These are phyloP conservation scores for Pogona vitticeps DNA, from an alignment of 2,113 vertebrate genomes.

Conservation along the genomic window DNA sequence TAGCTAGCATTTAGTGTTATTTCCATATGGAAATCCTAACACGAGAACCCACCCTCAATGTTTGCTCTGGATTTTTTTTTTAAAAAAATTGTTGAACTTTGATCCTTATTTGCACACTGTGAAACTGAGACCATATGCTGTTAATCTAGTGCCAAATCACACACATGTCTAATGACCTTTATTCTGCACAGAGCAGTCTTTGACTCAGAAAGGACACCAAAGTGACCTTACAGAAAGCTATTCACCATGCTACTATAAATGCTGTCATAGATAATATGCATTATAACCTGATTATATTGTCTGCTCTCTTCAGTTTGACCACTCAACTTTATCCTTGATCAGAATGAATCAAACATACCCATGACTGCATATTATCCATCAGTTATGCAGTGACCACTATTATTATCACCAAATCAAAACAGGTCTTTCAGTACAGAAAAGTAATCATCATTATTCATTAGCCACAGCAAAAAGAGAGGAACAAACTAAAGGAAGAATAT, in stretches of 20 bases:
- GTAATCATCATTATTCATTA: neutral
- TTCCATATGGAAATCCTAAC: neutral
- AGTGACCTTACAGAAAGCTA: neutral
- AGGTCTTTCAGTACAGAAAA: neutral
- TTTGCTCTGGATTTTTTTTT: neutral
- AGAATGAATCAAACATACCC: neutral
- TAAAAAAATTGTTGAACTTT: neutral
- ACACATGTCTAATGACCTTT: neutral
- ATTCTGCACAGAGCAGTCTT: neutral
- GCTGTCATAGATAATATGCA: too few species aligned
- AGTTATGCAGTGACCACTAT: neutral
- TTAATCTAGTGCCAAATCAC: neutral
- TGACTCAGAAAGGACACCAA: neutral
- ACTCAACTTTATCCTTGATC: neutral
- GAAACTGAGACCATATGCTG: neutral
- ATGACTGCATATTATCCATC: neutral
- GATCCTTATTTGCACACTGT: neutral
- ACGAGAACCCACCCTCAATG: neutral
- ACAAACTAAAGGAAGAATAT: constrained; percentile 50
- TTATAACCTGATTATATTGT: neutral
- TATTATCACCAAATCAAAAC: neutral
- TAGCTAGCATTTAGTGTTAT: neutral
- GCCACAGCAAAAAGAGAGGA: constrained; percentile 7
- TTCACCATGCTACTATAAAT: neutral
- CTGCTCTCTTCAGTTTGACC: neutral